A percentile compares a stretch with the other conserved stretches of the same genome.
These are phyloP conservation scores for Amiota mariae DNA, from an alignment of 2,888 invertebrate species.

Conservation along the genomic window DNA sequence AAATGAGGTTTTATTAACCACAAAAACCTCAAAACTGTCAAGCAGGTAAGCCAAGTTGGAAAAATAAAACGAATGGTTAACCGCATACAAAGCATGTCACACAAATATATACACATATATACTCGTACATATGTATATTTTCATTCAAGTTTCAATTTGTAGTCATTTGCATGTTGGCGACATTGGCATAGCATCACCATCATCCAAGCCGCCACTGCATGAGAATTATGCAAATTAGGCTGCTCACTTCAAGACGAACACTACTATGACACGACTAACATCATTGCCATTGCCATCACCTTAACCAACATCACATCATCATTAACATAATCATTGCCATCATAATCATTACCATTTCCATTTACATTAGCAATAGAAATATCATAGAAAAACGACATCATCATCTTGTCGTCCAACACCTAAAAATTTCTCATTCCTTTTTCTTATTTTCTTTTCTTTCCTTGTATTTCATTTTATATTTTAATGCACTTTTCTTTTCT, in stretches of 20 bases:
- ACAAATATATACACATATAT: too few species aligned
- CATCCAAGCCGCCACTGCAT: neutral
- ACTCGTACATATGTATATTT: too few species aligned
- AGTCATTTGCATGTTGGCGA: conserved; percentile 62
- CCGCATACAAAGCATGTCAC: conserved; percentile 3
- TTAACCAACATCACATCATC: neutral
- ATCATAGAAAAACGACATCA: too few species aligned
- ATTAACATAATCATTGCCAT: neutral
- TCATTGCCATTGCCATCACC: conserved; percentile 36
- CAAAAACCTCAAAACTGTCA: neutral
- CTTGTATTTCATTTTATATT: too few species aligned
- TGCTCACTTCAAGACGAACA: conserved; percentile 62
- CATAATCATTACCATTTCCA: too few species aligned
- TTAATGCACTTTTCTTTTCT: conserved; percentile 33
- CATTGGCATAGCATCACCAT: conserved; percentile 10
- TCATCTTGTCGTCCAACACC: neutral
- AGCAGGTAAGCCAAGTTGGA: neutral
- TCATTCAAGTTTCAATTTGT: conserved; percentile 54
- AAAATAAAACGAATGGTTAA: neutral
- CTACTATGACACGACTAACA: conserved; percentile 38
- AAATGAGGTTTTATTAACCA: neutral
- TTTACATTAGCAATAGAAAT: neutral
- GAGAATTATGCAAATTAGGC: conserved; percentile 64
- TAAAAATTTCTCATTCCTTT: conserved; percentile 43
- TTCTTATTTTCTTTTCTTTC: conserved; percentile 29